Percentiles rank a stretch among this genome's conserved stretches.
These are phyloP conservation scores for Adela reaumurella DNA, from an alignment of 2,888 invertebrate species.

Conservation along the genomic window DNA sequence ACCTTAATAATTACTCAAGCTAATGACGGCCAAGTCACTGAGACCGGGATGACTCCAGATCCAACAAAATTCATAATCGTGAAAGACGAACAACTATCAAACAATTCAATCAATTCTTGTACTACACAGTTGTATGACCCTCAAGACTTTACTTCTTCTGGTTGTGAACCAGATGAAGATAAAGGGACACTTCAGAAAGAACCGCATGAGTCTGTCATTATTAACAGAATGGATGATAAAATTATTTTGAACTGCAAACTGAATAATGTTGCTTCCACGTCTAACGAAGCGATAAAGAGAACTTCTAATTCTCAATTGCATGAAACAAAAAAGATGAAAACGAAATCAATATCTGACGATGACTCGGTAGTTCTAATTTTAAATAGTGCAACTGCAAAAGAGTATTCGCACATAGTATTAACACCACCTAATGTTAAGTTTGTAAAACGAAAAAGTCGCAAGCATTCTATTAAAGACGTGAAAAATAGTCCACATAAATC, in stretches of 20 bases:
- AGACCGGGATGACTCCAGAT: too few species aligned
- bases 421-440: conserved; percentile 50
- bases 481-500: neutral
- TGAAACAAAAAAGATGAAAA: conserved; percentile 40
- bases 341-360: conserved; percentile 23
- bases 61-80: too few species aligned
- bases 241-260: conserved; percentile 4
- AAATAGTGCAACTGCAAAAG: conserved; percentile 43
- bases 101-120: too few species aligned
- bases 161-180: conserved; percentile 6
- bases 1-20: too few species aligned
- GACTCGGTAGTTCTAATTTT: conserved; percentile 47
- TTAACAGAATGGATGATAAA: conserved; percentile 11
- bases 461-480: neutral
- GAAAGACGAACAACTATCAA: too few species aligned
- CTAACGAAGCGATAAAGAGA: conserved; percentile 17
- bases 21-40: too few species aligned
- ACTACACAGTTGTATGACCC: neutral
- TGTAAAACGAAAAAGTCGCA: conserved; percentile 28
- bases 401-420: conserved; percentile 42
- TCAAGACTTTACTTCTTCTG: neutral
- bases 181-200: conserved; percentile 9
- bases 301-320: conserved; percentile 10
- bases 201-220: conserved; percentile 6
- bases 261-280: neutral